Conservation (phyloP, 2,888 invertebrate genomes). For the Chrysopilus asiliformis region DNA sequence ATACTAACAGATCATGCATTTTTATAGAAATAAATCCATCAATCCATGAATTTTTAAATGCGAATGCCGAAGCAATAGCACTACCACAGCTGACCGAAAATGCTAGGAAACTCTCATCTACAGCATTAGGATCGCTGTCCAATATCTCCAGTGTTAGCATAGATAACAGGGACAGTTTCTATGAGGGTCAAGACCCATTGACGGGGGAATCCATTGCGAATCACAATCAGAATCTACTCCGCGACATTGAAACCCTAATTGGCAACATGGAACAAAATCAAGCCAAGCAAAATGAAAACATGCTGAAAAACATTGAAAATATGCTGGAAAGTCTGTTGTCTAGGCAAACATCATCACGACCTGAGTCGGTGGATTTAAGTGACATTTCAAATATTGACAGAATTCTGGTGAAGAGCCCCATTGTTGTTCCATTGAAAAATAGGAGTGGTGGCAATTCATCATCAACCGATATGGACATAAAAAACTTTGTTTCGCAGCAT, state of each 20-base stretch:
- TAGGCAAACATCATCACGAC: conserved; percentile 9
- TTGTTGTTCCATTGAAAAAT: conserved; percentile 16
- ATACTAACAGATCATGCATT: too few relatives aligned
- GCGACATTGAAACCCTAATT: conserved; percentile 35
- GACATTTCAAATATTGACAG: conserved; percentile 20
- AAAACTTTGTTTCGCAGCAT: conserved; percentile 34
- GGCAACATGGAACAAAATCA: conserved; percentile 36
- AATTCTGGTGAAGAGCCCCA: conserved; percentile 33
- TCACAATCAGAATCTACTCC: conserved; percentile 27
- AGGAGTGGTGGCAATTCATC: conserved; percentile 13
- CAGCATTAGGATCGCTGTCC: conserved; percentile 10
- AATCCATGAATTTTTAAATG: conserved; percentile 33
- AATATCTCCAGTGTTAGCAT: conserved; percentile 17
- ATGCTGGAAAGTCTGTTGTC: conserved; percentile 26
- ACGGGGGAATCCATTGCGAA: too few relatives aligned
- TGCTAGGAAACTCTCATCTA: conserved; percentile 1
- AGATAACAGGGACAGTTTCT: conserved; percentile 17
- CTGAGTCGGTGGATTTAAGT: conserved; percentile 19
- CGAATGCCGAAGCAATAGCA: conserved; percentile 27
- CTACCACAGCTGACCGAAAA: conserved; percentile 10
- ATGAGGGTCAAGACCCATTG: conserved; percentile 16
- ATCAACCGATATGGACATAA: conserved; percentile 23
- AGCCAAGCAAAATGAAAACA: conserved; percentile 29
- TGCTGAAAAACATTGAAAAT: conserved; percentile 27
- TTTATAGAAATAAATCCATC: conserved; percentile 23